A percentile compares a stretch with the other conserved stretches of the same genome.
Evolutionary conservation across 2,888 invertebrate genomes (phyloP).

Genomic region (Nephrocerus scutellatus): DNA sequence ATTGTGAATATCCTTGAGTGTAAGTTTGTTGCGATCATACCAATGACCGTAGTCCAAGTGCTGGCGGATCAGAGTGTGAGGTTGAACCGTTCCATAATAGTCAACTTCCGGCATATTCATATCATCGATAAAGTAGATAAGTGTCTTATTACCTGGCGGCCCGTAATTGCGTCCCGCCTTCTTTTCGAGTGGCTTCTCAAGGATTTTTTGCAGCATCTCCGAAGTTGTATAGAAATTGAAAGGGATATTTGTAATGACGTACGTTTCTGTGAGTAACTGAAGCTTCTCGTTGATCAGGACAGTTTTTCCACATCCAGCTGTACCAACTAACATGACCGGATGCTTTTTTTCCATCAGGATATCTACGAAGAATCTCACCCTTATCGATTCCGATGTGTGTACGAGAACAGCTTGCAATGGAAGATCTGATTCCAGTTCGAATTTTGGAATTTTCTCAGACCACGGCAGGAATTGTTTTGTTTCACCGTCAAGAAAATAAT

Average conservation of each 20-base stretch:
- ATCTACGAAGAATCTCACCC: constrained; percentile 83
- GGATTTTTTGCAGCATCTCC: constrained; percentile 84
- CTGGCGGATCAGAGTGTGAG: constrained; percentile 90
- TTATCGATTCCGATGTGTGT: constrained; percentile 87
- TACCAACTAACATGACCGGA: constrained; percentile 92
- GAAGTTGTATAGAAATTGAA: constrained; percentile 96
- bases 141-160: constrained; percentile 87
- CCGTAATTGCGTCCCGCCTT: constrained; percentile 94
- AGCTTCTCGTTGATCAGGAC: constrained; percentile 69
- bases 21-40: constrained; percentile 77
- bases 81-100: constrained; percentile 89
- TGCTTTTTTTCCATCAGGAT: constrained; percentile 78
- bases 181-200: constrained; percentile 93
- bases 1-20: constrained; percentile 90
- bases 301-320: constrained; percentile 91
- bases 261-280: constrained; percentile 70
- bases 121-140: constrained; percentile 94
- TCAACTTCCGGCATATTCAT: constrained; percentile 96
- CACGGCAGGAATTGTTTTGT: constrained; percentile 84
- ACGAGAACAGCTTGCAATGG: constrained; percentile 90
- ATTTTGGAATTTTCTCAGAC: constrained; percentile 83
- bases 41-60: constrained; percentile 87
- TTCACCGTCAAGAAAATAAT: constrained; percentile 87
- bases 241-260: constrained; percentile 83
- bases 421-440: constrained; percentile 84